Percentiles rank a stretch among this genome's conserved stretches.
These are phyloP conservation scores for Terebella lapidaria DNA, from an alignment of 2,888 invertebrate genomes.

Conservation along the genomic window DNA sequence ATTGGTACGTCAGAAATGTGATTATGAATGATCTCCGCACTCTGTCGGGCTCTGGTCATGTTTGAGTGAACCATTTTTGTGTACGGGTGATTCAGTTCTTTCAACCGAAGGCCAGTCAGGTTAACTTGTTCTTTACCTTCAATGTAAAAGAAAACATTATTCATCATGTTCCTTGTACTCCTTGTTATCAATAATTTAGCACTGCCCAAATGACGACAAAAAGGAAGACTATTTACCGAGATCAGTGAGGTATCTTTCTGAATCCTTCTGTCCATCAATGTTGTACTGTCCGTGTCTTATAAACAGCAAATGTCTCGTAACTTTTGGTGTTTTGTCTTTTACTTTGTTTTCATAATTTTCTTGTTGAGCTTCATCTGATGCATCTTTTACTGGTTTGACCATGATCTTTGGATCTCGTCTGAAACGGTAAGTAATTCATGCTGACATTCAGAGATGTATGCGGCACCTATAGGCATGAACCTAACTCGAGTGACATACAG, in stretches of 20 bases:
- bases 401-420: slow-evolving; percentile 68
- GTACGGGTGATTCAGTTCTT: slow-evolving; percentile 73
- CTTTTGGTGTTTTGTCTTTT: slow-evolving; percentile 54
- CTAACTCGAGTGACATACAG: too few species aligned
- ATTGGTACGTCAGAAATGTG: slow-evolving; percentile 57
- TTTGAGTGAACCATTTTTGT: slow-evolving; percentile 78
- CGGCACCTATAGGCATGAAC: too few species aligned
- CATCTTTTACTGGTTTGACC: slow-evolving; percentile 60
- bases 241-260: slow-evolving; percentile 71
- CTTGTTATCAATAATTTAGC: background rate
- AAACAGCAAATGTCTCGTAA: slow-evolving; percentile 22
- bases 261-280: slow-evolving; percentile 66
- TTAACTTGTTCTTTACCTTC: slow-evolving; percentile 80
- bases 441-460: too few species aligned
- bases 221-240: slow-evolving; percentile 61
- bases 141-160: background rate
- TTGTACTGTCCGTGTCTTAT: slow-evolving; percentile 88
- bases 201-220: too few species aligned
- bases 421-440: too few species aligned
- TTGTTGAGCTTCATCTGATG: slow-evolving; percentile 20
- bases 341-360: slow-evolving; percentile 32
- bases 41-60: slow-evolving; percentile 90
- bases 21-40: slow-evolving; percentile 75
- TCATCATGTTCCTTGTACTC: background rate
- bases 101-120: slow-evolving; percentile 73